These are phyloP conservation scores for Panthera uncia DNA, from an alignment of 2,113 vertebrate species.

Conservation along the genomic window DNA sequence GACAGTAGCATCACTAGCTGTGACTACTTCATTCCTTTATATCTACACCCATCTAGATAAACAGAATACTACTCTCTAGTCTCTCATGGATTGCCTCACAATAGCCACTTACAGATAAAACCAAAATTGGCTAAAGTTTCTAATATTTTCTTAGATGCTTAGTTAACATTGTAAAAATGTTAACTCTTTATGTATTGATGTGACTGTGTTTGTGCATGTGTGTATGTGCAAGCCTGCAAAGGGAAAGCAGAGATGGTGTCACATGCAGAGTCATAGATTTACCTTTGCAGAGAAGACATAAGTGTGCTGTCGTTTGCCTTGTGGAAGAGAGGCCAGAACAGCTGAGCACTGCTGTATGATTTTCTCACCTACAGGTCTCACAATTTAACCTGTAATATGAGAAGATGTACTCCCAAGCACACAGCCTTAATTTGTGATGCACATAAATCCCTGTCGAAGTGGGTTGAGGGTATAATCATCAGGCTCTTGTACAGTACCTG, in stretches of 20 bases:
- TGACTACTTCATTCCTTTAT: background rate
- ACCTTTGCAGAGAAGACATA: background rate
- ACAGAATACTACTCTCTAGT: background rate
- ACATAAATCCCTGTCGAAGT: constrained; percentile 61
- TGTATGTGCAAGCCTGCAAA: background rate
- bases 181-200: background rate
- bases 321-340: constrained; percentile 70
- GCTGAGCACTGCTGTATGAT: constrained; percentile 45
- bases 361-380: constrained; percentile 68
- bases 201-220: background rate
- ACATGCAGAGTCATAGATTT: background rate
- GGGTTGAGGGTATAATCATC: constrained; percentile 41
- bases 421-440: constrained; percentile 66
- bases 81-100: background rate
- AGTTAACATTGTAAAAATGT: background rate
- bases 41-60: background rate
- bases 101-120: background rate
- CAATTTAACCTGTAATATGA: constrained; percentile 64
- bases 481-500: background rate
- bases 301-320: constrained; percentile 54
- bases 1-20: background rate
- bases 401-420: constrained; percentile 48
- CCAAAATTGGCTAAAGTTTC: background rate
- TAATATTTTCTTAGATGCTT: background rate
- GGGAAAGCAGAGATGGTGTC: background rate